Conservation (phyloP, 2,113 vertebrate species). For the Phoenicopterus ruber region DNA sequence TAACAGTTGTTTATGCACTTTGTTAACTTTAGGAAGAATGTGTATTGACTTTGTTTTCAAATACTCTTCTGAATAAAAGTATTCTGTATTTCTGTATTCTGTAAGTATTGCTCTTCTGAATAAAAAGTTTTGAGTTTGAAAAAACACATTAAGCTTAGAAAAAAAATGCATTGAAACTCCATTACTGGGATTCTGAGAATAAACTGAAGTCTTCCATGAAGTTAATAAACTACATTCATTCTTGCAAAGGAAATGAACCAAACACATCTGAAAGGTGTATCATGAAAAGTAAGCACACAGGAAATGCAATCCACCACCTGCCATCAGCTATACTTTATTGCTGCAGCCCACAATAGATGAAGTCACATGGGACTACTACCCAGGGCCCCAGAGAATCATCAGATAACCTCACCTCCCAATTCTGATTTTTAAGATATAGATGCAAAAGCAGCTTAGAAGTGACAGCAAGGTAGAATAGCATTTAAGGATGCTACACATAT, state of each 20-base stretch:
- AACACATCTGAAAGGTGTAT: background rate
- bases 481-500: background rate
- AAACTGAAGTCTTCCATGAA: background rate
- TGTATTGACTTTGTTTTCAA: background rate
- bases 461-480: background rate
- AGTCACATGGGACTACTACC: background rate
- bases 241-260: background rate
- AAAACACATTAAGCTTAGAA: background rate
- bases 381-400: background rate
- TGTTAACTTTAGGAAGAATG: background rate
- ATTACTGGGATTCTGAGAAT: background rate
- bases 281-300: background rate
- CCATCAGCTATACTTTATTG: background rate
- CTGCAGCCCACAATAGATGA: background rate
- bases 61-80: background rate
- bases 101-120: background rate
- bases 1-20: background rate
- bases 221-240: background rate
- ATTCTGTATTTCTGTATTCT: background rate
- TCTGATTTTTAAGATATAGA: background rate
- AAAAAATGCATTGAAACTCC: background rate
- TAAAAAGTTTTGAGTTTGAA: background rate
- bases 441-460: background rate
- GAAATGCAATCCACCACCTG: background rate
- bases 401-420: background rate